Conservation (phyloP, 2,113 vertebrate genomes). For the Perca fluviatilis region DNA sequence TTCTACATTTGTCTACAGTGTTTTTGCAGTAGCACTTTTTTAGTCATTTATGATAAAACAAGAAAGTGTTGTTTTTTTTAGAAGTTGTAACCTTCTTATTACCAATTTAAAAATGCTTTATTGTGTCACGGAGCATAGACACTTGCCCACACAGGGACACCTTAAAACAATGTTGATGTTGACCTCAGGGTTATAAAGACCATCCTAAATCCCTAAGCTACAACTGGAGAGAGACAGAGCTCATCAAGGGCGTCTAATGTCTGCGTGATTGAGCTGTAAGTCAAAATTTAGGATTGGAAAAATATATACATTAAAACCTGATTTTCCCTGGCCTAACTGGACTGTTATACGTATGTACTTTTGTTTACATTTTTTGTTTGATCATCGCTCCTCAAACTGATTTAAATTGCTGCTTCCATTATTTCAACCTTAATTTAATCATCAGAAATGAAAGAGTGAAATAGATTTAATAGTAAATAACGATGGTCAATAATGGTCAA, state of each 20-base stretch:
- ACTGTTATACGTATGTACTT: neutral
- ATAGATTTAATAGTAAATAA: neutral
- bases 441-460: neutral
- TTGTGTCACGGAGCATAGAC: conserved; percentile 34
- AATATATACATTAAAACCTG: neutral
- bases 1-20: conserved; percentile 6
- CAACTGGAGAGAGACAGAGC: conserved; percentile 17
- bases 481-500: neutral
- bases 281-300: neutral
- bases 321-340: neutral
- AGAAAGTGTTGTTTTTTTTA: conserved; percentile 18
- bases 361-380: neutral
- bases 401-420: neutral
- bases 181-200: conserved; percentile 61
- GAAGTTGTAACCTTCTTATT: conserved; percentile 56
- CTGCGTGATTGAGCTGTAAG: conserved; percentile 7
- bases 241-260: neutral
- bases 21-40: conserved; percentile 10
- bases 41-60: conserved; percentile 32
- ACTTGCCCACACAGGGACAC: conserved; percentile 33
- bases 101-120: conserved; percentile 58
- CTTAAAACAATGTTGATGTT: conserved; percentile 65
- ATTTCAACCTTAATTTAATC: neutral
- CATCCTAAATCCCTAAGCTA: conserved; percentile 52
- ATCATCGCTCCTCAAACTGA: neutral